A percentile compares a stretch with the other conserved stretches of the same genome.
Conservation (phyloP, 2,113 vertebrate genomes). For the Nothoprocta pentlandii region DNA sequence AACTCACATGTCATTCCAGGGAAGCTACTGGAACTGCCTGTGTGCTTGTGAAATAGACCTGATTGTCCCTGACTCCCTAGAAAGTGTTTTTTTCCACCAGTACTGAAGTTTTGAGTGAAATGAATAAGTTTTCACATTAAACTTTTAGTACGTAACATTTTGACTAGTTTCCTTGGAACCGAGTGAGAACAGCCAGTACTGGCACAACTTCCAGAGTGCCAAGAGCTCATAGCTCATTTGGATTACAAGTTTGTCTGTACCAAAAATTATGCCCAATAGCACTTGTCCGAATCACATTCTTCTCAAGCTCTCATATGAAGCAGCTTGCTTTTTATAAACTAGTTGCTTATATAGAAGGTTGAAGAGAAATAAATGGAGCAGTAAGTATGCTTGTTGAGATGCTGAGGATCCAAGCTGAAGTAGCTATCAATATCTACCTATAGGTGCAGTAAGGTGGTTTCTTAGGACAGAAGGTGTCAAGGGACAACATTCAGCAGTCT, state of each 20-base stretch:
- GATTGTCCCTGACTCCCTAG: neutral
- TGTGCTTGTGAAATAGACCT: neutral
- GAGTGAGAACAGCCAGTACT: neutral
- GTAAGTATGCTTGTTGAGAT: neutral
- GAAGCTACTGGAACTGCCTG: neutral
- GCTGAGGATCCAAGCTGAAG: accelerated
- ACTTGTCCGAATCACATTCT: neutral
- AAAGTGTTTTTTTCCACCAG: neutral
- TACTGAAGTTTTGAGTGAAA: neutral
- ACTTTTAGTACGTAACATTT: neutral
- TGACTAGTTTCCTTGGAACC: neutral
- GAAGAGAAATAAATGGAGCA: neutral
- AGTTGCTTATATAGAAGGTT: neutral
- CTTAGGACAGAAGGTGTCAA: neutral
- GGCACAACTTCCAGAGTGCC: too few relatives aligned
- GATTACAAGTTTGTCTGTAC: neutral
- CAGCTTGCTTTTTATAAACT: neutral
- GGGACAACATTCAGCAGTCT: neutral
- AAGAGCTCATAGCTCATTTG: neutral
- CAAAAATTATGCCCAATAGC: neutral
- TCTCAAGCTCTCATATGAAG: neutral
- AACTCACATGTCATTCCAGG: neutral
- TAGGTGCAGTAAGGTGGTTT: neutral
- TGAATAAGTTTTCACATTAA: neutral
- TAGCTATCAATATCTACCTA: accelerated